Evolutionary conservation across 2,888 invertebrate genomes (phyloP).

Genomic region (Drosophila barbarae): DNA sequence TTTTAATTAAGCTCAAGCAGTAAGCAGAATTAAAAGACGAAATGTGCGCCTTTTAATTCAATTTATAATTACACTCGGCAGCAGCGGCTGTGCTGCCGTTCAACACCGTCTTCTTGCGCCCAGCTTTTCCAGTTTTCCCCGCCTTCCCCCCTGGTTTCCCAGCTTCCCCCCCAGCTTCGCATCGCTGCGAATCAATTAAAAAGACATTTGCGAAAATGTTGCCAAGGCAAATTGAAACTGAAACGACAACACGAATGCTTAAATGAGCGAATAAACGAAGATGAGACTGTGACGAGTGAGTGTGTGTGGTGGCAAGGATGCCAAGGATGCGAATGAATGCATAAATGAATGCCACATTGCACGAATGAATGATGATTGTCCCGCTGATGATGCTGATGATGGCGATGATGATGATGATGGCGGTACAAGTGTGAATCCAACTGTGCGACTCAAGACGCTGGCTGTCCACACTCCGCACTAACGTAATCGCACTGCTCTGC

Average conservation of each 20-base stretch:
- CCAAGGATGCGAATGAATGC: constrained; percentile 26
- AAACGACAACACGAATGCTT: constrained; percentile 45
- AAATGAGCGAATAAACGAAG: constrained; percentile 45
- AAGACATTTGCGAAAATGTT: constrained; percentile 58
- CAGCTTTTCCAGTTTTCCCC: background rate
- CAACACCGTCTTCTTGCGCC: constrained; percentile 1
- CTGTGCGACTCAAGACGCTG: constrained; percentile 19
- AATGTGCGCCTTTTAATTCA: constrained; percentile 65
- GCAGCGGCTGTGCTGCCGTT: constrained; percentile 8
- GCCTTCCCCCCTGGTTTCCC: background rate
- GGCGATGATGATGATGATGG: constrained; percentile 7
- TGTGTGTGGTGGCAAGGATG: background rate
- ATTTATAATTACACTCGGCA: constrained; percentile 62
- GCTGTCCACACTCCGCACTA: background rate
- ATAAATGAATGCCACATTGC: constrained; percentile 45
- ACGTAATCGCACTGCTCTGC: background rate
- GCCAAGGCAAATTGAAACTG: constrained; percentile 53
- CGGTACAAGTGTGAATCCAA: constrained; percentile 30
- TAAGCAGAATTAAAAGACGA: constrained; percentile 47
- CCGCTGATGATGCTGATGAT: constrained; percentile 5
- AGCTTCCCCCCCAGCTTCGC: constrained; percentile 13
- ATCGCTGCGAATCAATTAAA: constrained; percentile 58
- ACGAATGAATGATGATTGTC: constrained; percentile 45
- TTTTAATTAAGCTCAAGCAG: constrained; percentile 66
- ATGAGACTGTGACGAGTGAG: constrained; percentile 19